These are phyloP conservation scores for Minunthozetes semirufus DNA, from an alignment of 2,888 invertebrate genomes.

Conservation along the genomic window DNA sequence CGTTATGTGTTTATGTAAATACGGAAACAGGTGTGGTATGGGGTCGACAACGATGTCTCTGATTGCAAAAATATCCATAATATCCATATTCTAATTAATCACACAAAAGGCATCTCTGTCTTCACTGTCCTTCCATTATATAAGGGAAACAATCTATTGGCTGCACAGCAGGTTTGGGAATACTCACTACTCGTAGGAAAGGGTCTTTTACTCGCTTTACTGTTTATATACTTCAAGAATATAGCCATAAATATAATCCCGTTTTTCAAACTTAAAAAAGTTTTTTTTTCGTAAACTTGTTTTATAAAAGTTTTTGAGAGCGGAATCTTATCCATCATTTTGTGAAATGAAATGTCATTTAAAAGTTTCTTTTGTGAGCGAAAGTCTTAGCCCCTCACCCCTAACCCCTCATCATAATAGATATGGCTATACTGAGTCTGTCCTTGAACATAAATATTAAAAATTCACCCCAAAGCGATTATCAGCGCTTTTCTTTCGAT, in stretches of 20 bases:
- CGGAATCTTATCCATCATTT: constrained; percentile 36
- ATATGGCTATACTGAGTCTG: constrained; percentile 12
- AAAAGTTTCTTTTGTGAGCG: constrained; percentile 28
- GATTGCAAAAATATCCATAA: neutral
- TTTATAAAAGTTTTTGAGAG: constrained; percentile 26
- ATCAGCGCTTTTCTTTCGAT: constrained; percentile 26
- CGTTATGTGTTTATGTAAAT: constrained; percentile 23
- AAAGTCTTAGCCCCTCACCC: neutral
- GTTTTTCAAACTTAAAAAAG: constrained; percentile 10
- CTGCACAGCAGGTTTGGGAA: constrained; percentile 23
- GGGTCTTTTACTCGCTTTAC: constrained; percentile 10
- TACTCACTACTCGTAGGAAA: neutral
- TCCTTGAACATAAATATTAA: constrained; percentile 29
- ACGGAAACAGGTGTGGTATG: constrained; percentile 32
- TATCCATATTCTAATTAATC: constrained; percentile 29
- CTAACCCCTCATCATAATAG: constrained; percentile 21
- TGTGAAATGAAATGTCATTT: constrained; percentile 35
- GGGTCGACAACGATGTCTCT: constrained; percentile 21
- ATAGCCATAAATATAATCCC: constrained; percentile 25
- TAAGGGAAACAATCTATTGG: constrained; percentile 33
- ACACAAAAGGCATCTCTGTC: constrained; percentile 5
- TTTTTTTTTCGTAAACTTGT: constrained; percentile 6
- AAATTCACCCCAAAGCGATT: constrained; percentile 36
- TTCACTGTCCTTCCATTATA: neutral
- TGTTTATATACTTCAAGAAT: constrained; percentile 25